Conservation (phyloP, 2,797 vertebrate species). For the Xenops minutus region DNA sequence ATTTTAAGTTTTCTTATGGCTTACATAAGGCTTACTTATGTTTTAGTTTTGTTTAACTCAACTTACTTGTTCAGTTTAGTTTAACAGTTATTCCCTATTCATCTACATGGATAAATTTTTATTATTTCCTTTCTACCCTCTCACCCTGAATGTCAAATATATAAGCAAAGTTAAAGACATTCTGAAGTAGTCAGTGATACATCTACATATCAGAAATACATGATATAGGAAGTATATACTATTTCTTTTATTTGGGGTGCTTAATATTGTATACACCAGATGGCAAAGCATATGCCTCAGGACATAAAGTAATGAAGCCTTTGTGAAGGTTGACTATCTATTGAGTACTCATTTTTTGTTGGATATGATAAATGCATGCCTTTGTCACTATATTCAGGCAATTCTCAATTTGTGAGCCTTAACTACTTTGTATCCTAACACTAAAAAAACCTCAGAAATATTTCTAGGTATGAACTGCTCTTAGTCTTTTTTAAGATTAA, state of each 20-base stretch:
- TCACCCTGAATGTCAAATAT: neutral
- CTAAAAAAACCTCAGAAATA: neutral
- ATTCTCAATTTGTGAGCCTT: neutral
- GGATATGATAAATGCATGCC: neutral
- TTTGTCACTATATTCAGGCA: neutral
- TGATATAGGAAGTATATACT: neutral
- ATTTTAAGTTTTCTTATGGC: neutral
- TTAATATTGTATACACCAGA: neutral
- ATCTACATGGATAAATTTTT: neutral
- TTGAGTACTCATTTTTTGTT: neutral
- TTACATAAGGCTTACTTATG: neutral
- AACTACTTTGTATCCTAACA: neutral
- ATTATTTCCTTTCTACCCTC: neutral
- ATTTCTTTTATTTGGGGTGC: neutral
- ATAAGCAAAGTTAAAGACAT: neutral
- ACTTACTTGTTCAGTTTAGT: neutral
- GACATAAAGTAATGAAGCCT: neutral
- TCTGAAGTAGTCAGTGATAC: neutral
- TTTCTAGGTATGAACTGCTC: neutral
- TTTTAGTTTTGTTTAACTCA: neutral
- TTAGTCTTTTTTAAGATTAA: neutral
- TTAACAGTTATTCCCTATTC: neutral
- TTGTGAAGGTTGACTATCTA: neutral
- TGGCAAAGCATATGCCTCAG: neutral
- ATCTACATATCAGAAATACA: neutral